Evolutionary conservation across 2,797 vertebrate species (phyloP).

Genomic region (Tokudaia tokunoshimensis): DNA sequence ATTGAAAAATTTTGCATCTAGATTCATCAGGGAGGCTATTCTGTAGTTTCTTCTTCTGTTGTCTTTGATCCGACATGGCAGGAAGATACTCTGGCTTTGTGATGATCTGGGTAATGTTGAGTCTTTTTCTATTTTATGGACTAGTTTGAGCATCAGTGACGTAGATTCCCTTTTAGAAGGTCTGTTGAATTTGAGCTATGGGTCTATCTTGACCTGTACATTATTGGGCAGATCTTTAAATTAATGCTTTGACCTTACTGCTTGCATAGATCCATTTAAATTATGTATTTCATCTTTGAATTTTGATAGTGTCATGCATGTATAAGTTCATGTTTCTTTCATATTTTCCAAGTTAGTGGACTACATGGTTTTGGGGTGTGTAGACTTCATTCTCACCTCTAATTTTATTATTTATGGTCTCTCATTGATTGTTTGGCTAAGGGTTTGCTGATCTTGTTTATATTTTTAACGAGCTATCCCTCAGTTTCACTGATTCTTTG

Average conservation of each 20-base stretch:
- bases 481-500: background rate
- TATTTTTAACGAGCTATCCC: background rate
- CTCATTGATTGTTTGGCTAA: background rate
- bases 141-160: background rate
- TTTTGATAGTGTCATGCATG: background rate
- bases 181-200: background rate
- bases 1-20: background rate
- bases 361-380: background rate
- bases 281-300: background rate
- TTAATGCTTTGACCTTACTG: background rate
- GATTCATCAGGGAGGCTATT: background rate
- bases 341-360: background rate
- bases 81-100: background rate
- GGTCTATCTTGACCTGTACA: background rate
- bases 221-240: background rate
- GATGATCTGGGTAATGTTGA: background rate
- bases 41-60: background rate
- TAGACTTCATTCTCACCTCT: background rate
- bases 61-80: background rate
- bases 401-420: background rate
- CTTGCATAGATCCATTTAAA: background rate
- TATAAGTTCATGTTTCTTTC: background rate
- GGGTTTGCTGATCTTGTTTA: background rate
- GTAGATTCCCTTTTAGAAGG: background rate
- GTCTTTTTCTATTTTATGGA: background rate